Evolutionary conservation across 2,888 invertebrate species (phyloP), one percentile per base, ranked within the genome.

Genomic region (Cantharis flavilabris): DNA sequence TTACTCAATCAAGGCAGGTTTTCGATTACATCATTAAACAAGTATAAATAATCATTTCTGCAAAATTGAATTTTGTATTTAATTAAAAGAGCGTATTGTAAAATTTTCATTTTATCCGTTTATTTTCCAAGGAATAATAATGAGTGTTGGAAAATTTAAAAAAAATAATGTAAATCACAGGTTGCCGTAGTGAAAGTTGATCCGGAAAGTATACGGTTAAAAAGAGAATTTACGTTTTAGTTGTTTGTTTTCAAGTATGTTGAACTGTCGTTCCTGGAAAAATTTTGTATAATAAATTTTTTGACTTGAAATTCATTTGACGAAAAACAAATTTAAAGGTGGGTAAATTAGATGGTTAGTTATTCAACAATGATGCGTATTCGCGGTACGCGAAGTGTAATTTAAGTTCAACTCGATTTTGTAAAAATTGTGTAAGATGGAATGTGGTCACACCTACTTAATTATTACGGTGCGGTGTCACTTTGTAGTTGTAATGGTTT

Each of bases 21-120:
- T 77, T 71, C 71, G 18, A 77, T 77, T 77, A 77, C 77, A 77
- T 77, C 77, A 77, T 77, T 77, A 77, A 72, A 77, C 64, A 71
- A 67, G 70, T 70, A 76, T 49, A 73, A 76, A 72, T 76, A 28
- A 76, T 76, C 73, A 76, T 76, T 76, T 73, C 67, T 18, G 71
- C 18, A 63, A 71, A 67, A 65, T 16, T 73, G 69, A 69, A 73
- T 73, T 72, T 77, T 67, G 71, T 28, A 62, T 73, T 73, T 76
- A 77, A 73, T 77, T 77, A 49, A 49, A n/a, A 49, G 49, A 7
- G n/a, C 49, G 49, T 49, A 49, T 49, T 49, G n/a, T 49, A 49
- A 49, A 49, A 49, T 49, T 49, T 49, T 49, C 49, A n/a, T 49
- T 49, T n/a, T n/a, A n/a, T 49, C 49, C 7, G 49, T n/a, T n/a